These are phyloP conservation scores for Corvus cornix DNA, from an alignment of 2,113 vertebrate species.

Conservation along the genomic window DNA sequence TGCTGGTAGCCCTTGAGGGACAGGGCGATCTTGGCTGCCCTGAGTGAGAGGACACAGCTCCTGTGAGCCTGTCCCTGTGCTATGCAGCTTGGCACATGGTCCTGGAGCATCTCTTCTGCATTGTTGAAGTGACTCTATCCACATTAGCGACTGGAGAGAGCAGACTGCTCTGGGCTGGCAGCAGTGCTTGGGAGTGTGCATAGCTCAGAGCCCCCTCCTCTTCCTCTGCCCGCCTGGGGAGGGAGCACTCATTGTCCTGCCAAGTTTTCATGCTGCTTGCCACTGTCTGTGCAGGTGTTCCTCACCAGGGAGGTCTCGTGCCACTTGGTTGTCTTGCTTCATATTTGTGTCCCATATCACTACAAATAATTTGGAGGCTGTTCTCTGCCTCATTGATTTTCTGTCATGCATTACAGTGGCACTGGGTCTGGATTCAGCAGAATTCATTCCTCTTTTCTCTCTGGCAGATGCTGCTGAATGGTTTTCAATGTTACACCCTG, in stretches of 20 bases:
- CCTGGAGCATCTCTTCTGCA: background rate
- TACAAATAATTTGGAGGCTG: background rate
- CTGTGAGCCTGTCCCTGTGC: background rate
- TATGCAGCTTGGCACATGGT: background rate
- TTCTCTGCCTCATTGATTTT: background rate
- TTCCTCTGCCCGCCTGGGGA: background rate
- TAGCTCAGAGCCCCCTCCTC: accelerated
- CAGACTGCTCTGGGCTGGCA: background rate
- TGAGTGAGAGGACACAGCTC: background rate
- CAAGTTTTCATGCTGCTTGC: background rate
- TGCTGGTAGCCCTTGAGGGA: background rate
- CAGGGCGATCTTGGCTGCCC: background rate
- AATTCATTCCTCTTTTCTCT: background rate
- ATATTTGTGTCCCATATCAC: accelerated
- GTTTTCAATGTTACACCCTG: background rate
- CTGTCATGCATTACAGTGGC: background rate
- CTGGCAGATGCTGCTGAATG: background rate
- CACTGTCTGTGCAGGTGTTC: background rate
- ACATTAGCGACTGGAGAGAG: background rate
- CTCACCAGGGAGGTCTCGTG: background rate
- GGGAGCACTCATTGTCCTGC: background rate
- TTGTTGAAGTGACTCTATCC: background rate
- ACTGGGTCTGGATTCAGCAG: background rate
- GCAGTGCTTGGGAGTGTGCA: background rate
- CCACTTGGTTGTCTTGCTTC: background rate